These are phyloP conservation scores for Eustalomyia histrio DNA, from an alignment of 2,888 invertebrate genomes.

Conservation along the genomic window DNA sequence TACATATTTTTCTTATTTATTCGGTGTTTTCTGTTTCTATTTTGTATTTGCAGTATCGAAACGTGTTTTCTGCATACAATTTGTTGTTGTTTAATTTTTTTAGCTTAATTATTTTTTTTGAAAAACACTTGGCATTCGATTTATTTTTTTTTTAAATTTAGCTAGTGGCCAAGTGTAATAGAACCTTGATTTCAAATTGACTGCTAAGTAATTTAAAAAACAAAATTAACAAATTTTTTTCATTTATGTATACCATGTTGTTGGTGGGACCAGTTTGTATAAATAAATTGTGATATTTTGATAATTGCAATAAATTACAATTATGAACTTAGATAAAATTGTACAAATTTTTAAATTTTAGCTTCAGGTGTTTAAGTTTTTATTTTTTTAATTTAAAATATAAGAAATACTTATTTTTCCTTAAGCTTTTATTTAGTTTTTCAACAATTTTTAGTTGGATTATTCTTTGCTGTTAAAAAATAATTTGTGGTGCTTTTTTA, in stretches of 20 bases:
- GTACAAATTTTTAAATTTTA: background rate
- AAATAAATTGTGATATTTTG: background rate
- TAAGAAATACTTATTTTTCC: no score
- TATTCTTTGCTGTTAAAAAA: no score
- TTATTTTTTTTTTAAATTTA: constrained; percentile 7
- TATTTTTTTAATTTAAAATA: no score
- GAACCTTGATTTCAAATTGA: constrained; percentile 51
- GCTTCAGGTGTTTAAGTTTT: background rate
- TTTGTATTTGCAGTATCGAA: constrained; percentile 8
- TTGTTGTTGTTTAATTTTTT: background rate
- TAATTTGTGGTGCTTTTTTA: no score
- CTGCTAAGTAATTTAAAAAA: background rate
- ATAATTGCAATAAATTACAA: background rate
- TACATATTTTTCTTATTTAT: no score
- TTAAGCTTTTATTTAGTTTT: no score
- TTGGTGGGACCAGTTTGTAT: background rate
- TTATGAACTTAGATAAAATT: background rate
- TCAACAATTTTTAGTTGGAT: no score
- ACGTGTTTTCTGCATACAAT: constrained; percentile 31
- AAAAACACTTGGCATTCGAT: constrained; percentile 1
- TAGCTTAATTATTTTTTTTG: background rate
- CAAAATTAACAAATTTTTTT: constrained; percentile 2
- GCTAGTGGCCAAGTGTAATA: constrained; percentile 19
- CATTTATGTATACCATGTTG: background rate
- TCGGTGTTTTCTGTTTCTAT: background rate